A percentile compares a stretch with the other conserved stretches of the same genome.
Conservation (phyloP, 1,140 invertebrate species). For the Paralvinella palmiformis region DNA sequence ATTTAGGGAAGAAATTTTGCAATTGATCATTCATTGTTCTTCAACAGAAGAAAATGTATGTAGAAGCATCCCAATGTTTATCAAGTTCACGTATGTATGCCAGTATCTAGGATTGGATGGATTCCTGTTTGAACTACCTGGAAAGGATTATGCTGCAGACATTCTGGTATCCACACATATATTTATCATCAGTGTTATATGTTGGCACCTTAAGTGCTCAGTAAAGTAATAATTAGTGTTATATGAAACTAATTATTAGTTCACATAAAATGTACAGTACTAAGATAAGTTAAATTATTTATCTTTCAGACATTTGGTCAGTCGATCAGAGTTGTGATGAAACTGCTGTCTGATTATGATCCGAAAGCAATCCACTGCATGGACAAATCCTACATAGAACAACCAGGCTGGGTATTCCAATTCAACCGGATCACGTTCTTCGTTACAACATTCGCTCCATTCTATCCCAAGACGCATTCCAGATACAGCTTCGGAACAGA, state of each 20-base stretch:
- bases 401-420: constrained; percentile 40
- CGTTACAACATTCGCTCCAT: constrained; percentile 44
- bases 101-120: constrained; percentile 30
- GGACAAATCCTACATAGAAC: constrained; percentile 29
- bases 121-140: constrained; percentile 35
- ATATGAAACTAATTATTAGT: not conserved
- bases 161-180: constrained; percentile 25
- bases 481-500: constrained; percentile 32
- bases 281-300: not conserved
- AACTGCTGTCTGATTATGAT: constrained; percentile 31
- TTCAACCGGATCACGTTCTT: constrained; percentile 44
- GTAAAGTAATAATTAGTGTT: not conserved
- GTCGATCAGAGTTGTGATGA: constrained; percentile 28
- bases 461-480: constrained; percentile 36
- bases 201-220: not conserved
- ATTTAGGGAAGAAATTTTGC: not conserved
- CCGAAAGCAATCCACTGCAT: constrained; percentile 30
- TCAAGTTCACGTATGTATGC: constrained; percentile 31
- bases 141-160: constrained; percentile 24
- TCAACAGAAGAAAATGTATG: not conserved
- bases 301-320: constrained; percentile 32
- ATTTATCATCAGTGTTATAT: not conserved
- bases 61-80: constrained; percentile 26
- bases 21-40: not conserved
- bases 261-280: not conserved